A percentile compares a stretch with the other conserved stretches of the same genome.
phyloP scores from a whole-genome alignment of 2,888 invertebrate species.

The Drosophila buzzatii region DNA sequence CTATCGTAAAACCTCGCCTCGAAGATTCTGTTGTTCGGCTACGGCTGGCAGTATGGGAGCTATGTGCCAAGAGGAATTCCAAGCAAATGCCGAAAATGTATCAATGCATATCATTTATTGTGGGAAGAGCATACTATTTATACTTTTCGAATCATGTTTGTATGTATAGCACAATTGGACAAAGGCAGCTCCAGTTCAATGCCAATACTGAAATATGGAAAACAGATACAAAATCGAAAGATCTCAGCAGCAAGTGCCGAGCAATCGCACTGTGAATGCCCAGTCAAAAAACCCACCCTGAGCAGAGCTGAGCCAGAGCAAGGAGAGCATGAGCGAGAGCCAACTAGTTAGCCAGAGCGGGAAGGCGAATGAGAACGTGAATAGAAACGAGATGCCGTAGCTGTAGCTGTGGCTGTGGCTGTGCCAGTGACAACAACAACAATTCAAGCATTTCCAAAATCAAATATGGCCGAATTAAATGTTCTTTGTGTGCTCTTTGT shows the following conservation, averaged over 20 bases:
- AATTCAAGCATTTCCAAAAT: conserved; percentile 74
- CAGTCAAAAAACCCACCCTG: conserved; percentile 44
- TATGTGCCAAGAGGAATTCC: conserved; percentile 20
- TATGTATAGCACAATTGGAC: conserved; percentile 15
- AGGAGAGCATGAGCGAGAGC: conserved; percentile 24
- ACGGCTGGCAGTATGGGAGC: conserved; percentile 2
- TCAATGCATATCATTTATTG: background rate
- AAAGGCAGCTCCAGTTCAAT: conserved; percentile 25
- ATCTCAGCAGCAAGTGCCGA: conserved; percentile 24
- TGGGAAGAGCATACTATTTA: background rate
- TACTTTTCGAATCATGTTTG: background rate
- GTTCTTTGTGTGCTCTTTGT: conserved; percentile 63
- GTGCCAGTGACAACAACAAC: conserved; percentile 54
- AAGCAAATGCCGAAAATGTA: background rate
- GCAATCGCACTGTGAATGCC: conserved; percentile 43
- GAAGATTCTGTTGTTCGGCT: conserved; percentile 9
- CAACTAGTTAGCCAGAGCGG: background rate
- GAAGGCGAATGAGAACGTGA: conserved; percentile 6
- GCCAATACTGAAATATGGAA: conserved; percentile 52
- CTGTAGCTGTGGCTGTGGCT: conserved; percentile 6
- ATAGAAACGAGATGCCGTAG: conserved; percentile 17
- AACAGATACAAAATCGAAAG: conserved; percentile 44
- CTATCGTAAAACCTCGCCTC: conserved; percentile 32
- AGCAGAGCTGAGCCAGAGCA: conserved; percentile 23
- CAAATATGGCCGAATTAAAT: conserved; percentile 83